Percentiles rank a stretch among this genome's conserved stretches.
Evolutionary conservation across 2,113 vertebrate genomes (phyloP).

Genomic region (Apus apus): DNA sequence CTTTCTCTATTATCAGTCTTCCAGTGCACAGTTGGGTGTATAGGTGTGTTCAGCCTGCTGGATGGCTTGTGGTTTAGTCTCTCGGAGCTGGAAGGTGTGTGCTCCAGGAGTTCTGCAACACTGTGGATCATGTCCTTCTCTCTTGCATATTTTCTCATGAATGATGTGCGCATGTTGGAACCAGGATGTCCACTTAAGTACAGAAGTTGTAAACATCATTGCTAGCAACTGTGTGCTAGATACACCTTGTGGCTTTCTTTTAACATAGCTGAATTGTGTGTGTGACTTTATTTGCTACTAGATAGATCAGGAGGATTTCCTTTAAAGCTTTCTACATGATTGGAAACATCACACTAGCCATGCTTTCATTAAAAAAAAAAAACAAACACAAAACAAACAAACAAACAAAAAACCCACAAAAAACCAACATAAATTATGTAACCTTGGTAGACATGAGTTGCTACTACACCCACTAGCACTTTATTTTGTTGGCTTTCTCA

Average conservation of each 20-base stretch:
- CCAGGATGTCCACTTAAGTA: neutral
- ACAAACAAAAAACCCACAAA: too few species aligned
- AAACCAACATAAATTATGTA: neutral
- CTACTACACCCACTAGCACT: neutral
- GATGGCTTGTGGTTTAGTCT: neutral
- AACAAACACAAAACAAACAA: too few species aligned
- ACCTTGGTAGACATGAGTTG: neutral
- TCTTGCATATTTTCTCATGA: neutral
- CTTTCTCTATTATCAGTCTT: neutral
- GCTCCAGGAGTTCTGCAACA: neutral
- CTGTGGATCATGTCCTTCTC: neutral
- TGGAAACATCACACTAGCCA: neutral
- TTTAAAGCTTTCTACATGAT: neutral
- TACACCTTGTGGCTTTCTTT: fast-evolving
- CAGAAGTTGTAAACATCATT: neutral
- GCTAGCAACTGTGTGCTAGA: neutral
- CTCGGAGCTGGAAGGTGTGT: neutral
- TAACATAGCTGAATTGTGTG: neutral
- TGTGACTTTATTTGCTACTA: neutral
- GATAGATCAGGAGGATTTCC: neutral
- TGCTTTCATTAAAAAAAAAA: neutral
- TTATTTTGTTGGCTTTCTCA: constrained; percentile 6
- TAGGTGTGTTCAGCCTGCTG: neutral
- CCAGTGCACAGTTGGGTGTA: neutral
- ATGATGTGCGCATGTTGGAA: fast-evolving